These are phyloP conservation scores for Pilophorus perplexus DNA, from an alignment of 2,888 invertebrate genomes.

Conservation along the genomic window DNA sequence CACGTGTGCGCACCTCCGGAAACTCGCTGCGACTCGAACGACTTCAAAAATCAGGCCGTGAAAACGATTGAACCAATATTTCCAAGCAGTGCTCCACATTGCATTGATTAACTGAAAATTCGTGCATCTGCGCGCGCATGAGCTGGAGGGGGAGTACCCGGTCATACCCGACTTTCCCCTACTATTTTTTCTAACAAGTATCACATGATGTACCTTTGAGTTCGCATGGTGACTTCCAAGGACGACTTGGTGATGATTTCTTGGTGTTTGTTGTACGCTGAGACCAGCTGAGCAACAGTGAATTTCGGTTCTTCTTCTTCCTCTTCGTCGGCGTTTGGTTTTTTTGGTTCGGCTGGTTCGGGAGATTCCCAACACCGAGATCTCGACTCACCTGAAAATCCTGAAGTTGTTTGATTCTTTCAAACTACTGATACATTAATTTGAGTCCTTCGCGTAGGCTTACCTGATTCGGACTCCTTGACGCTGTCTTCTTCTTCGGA, in stretches of 20 bases:
- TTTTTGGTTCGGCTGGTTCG: conserved; percentile 16
- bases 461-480: conserved; percentile 37
- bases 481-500: conserved; percentile 47
- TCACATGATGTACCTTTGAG: conserved; percentile 21
- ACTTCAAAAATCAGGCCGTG: too few species aligned
- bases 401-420: too few species aligned
- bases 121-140: too few species aligned
- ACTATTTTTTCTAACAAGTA: background rate
- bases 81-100: too few species aligned
- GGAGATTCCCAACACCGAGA: conserved; percentile 17
- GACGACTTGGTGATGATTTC: conserved; percentile 55
- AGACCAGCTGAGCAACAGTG: conserved; percentile 55
- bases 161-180: background rate
- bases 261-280: conserved; percentile 56
- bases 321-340: conserved; percentile 15
- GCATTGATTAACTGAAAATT: too few species aligned
- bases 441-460: background rate
- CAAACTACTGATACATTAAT: background rate
- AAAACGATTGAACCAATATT: too few species aligned
- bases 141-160: too few species aligned
- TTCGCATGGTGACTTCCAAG: conserved; percentile 54
- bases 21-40: too few species aligned
- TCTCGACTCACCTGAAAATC: background rate
- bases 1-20: too few species aligned
- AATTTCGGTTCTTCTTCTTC: conserved; percentile 55